A percentile compares a stretch with the other conserved stretches of the same genome.
Evolutionary conservation across 1,140 invertebrate genomes (phyloP).

Genomic region (Drosophila yakuba): DNA sequence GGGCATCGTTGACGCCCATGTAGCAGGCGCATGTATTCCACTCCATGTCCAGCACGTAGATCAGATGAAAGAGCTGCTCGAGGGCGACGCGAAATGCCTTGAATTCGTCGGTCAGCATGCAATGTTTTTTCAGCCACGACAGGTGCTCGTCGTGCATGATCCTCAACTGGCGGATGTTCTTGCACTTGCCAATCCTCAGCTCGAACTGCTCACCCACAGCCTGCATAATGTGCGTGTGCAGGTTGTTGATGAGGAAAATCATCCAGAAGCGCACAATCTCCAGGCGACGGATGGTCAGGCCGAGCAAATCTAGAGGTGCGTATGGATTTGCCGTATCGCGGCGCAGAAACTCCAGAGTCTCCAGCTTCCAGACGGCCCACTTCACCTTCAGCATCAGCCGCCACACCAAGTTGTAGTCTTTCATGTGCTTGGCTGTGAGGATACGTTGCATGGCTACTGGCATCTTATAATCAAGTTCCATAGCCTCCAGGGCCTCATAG

Average conservation of each 20-base stretch:
- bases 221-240: conserved; percentile 74
- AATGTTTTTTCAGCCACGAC: conserved; percentile 51
- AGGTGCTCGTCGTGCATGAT: conserved; percentile 60
- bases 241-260: conserved; percentile 60
- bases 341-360: conserved; percentile 61
- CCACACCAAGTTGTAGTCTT: conserved; percentile 74
- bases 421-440: conserved; percentile 45
- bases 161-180: conserved; percentile 57
- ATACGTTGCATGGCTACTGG: conserved; percentile 49
- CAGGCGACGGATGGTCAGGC: conserved; percentile 72
- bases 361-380: conserved; percentile 76
- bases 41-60: conserved; percentile 64
- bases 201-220: conserved; percentile 60
- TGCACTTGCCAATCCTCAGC: conserved; percentile 35
- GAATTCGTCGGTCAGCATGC: conserved; percentile 57
- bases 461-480: conserved; percentile 61
- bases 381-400: conserved; percentile 76
- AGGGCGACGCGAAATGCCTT: conserved; percentile 48
- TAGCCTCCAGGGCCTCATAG: conserved; percentile 61
- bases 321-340: conserved; percentile 32
- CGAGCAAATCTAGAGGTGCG: conserved; percentile 60
- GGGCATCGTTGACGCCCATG: conserved; percentile 53
- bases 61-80: conserved; percentile 68
- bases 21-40: conserved; percentile 53
- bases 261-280: conserved; percentile 83